Conservation (phyloP, 2,888 invertebrate species). For the Ochropleura leucogaster region DNA sequence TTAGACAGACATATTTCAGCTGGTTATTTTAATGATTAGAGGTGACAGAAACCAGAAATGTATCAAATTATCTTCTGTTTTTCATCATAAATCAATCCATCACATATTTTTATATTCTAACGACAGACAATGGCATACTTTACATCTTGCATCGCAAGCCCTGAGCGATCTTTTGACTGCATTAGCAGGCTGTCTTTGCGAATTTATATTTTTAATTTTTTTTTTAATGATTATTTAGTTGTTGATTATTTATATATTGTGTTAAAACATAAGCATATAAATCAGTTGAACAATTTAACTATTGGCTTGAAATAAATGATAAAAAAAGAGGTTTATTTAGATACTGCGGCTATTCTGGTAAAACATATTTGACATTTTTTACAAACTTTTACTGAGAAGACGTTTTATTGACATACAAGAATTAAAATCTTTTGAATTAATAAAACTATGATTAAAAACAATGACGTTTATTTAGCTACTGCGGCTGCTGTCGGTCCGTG, state of each 20-base stretch:
- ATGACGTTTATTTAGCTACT: slow-evolving; percentile 20
- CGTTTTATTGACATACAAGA: no score
- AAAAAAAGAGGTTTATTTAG: no score
- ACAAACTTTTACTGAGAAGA: neutral
- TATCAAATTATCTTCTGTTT: slow-evolving; percentile 13
- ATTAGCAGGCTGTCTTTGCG: no score
- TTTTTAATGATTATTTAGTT: no score
- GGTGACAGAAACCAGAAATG: slow-evolving; percentile 10
- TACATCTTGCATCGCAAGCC: no score
- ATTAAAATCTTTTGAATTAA: neutral
- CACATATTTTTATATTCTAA: neutral
- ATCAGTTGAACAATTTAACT: no score
- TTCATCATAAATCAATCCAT: neutral
- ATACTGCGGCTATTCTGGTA: neutral
- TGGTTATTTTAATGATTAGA: slow-evolving; percentile 6
- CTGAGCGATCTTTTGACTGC: no score
- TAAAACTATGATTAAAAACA: neutral
- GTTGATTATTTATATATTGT: no score
- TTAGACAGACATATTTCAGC: neutral
- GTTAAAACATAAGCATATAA: no score
- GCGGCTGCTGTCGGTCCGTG: slow-evolving; percentile 76
- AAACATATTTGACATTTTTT: neutral
- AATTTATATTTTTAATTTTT: no score
- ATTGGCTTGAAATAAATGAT: no score
- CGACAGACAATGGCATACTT: no score